Evolutionary conservation across 2,797 vertebrate species (phyloP).

Genomic region (Cyclura pinguis): DNA sequence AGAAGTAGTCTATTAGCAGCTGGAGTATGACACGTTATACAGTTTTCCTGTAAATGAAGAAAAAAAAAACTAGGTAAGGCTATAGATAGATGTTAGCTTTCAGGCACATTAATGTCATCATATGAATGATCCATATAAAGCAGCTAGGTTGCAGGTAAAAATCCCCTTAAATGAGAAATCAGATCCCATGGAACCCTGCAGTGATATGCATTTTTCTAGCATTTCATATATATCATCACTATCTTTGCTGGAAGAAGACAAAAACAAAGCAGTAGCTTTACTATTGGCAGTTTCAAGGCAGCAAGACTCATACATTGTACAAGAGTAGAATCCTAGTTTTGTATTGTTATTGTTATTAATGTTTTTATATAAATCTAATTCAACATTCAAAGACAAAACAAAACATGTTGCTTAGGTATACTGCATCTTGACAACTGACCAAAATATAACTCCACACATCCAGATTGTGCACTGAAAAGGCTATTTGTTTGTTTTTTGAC

Average conservation of each 20-base stretch:
- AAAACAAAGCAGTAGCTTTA: background rate
- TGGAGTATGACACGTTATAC: too few species aligned
- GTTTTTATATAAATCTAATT: constrained; percentile 8
- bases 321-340: background rate
- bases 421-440: constrained; percentile 52
- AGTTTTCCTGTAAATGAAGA: too few species aligned
- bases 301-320: constrained; percentile 26
- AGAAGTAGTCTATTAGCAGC: background rate
- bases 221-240: background rate
- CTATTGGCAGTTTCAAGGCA: constrained; percentile 1
- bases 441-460: constrained; percentile 43
- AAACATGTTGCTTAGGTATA: constrained; percentile 48
- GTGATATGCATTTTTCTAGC: background rate
- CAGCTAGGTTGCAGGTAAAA: background rate
- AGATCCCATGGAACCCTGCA: background rate
- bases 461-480: constrained; percentile 65
- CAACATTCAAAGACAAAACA: constrained; percentile 29
- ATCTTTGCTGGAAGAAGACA: background rate
- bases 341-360: constrained; percentile 10
- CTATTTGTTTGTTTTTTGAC: constrained; percentile 67
- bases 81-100: background rate
- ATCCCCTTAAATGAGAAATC: background rate
- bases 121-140: background rate
- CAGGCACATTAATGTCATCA: background rate
- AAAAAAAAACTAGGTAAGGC: too few species aligned